Percentiles rank a stretch among this genome's conserved stretches.
These are phyloP conservation scores for Micropoecilia bifurca DNA, from an alignment of 2,797 vertebrate genomes.

Conservation along the genomic window DNA sequence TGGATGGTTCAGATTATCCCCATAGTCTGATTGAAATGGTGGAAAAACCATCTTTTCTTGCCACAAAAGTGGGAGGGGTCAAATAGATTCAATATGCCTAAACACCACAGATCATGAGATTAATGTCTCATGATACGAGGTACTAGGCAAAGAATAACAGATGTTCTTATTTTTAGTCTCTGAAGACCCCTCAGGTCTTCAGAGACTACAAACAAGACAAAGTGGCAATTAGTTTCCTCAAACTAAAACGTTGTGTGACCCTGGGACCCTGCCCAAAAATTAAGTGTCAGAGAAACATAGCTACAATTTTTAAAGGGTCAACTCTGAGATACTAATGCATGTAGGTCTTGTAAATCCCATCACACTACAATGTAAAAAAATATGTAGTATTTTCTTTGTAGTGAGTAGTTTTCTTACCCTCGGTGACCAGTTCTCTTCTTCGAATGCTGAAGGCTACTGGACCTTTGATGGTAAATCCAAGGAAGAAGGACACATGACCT, in stretches of 20 bases:
- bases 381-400: not conserved
- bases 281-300: not conserved
- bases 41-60: not conserved
- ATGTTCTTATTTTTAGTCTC: not conserved
- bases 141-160: not conserved
- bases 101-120: not conserved
- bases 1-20: not conserved
- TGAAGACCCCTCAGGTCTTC: too few species aligned
- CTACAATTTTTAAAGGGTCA: not conserved
- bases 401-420: not conserved
- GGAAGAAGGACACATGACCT: constrained; percentile 32
- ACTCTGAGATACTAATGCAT: not conserved
- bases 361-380: not conserved
- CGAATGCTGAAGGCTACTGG: constrained; percentile 42
- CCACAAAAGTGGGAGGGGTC: not conserved
- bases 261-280: not conserved
- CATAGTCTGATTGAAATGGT: not conserved
- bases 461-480: constrained; percentile 50
- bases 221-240: too few species aligned
- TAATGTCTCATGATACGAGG: too few species aligned
- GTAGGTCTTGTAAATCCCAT: not conserved
- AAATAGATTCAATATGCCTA: not conserved
- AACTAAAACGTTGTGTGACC: not conserved
- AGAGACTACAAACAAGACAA: too few species aligned
- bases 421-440: not conserved